Conservation (phyloP, 2,888 invertebrate species). For the Microplitis deprimator region DNA sequence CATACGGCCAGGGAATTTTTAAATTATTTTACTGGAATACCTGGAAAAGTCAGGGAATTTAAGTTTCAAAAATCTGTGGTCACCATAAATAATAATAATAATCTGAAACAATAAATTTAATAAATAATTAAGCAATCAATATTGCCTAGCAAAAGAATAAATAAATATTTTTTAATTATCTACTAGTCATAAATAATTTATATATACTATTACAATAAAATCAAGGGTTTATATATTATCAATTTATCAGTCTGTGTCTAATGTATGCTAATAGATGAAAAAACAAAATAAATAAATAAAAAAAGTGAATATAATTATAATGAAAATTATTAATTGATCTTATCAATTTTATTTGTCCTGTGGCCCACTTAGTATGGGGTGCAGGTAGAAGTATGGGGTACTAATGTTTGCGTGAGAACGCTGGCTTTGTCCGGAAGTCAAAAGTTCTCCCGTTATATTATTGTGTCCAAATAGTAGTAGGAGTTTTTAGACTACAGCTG, state of each 20-base stretch:
- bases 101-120: no score
- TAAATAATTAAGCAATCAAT: not conserved
- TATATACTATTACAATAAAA: not conserved
- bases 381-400: constrained; percentile 21
- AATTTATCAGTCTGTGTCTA: constrained; percentile 21
- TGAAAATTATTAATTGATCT: not conserved
- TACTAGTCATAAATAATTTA: not conserved
- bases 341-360: constrained; percentile 18
- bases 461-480: constrained; percentile 38
- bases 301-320: constrained; percentile 15
- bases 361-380: not conserved
- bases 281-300: not conserved
- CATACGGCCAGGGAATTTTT: no score
- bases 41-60: no score
- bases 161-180: not conserved
- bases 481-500: constrained; percentile 18
- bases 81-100: no score
- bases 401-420: constrained; percentile 46
- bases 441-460: constrained; percentile 46
- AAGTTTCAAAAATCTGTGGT: no score
- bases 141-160: not conserved
- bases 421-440: constrained; percentile 40
- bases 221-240: not conserved
- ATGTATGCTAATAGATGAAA: not conserved
- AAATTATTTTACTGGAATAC: no score